Conservation (phyloP, 1,140 invertebrate genomes). For the Drosophila sturtevanti region DNA sequence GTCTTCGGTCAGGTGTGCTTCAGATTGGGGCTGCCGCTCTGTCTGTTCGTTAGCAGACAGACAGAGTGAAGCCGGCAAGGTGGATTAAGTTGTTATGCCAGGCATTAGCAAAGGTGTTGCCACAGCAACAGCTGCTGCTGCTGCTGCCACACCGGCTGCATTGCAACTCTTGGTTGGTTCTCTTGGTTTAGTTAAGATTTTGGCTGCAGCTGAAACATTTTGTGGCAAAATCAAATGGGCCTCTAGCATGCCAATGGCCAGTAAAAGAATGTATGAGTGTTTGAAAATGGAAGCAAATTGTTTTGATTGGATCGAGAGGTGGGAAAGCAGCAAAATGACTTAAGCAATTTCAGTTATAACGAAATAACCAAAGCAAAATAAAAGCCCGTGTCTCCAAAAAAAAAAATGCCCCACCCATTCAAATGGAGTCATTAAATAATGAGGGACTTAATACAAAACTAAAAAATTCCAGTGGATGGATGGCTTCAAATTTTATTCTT, state of each 20-base stretch:
- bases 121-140: conserved; percentile 34
- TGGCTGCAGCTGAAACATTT: conserved; percentile 46
- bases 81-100: conserved; percentile 74
- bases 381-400: not conserved
- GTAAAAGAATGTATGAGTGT: conserved; percentile 23
- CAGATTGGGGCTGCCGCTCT: conserved; percentile 20
- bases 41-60: conserved; percentile 50
- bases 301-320: conserved; percentile 44
- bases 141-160: not conserved
- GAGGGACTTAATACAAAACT: too few relatives aligned
- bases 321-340: conserved; percentile 27
- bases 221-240: conserved; percentile 32
- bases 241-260: conserved; percentile 45
- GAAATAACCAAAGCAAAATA: not conserved
- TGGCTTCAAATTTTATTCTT: too few relatives aligned
- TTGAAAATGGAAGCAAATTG: conserved; percentile 46
- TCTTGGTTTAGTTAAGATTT: conserved; percentile 15
- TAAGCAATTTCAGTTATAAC: not conserved
- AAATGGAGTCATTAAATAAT: too few relatives aligned
- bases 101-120: conserved; percentile 72
- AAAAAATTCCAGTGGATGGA: too few relatives aligned
- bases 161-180: not conserved
- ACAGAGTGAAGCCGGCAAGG: conserved; percentile 42
- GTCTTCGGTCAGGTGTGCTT: conserved; percentile 18
- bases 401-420: too few relatives aligned